Conservation (phyloP, 2,888 invertebrate species). For the Folsomia manolachei region DNA sequence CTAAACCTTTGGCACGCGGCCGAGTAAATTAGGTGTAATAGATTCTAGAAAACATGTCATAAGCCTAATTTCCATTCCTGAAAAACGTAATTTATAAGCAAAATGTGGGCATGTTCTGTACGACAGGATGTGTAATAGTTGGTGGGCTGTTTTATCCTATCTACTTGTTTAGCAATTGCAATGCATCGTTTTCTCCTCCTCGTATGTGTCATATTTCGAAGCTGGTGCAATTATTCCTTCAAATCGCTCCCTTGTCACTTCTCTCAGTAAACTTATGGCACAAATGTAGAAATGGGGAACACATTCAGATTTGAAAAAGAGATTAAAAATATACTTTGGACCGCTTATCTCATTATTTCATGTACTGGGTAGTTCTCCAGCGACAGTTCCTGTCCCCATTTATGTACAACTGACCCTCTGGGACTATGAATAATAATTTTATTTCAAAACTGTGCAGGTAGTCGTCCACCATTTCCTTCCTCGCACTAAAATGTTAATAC, state of each 20-base stretch:
- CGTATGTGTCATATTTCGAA: background rate
- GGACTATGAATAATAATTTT: constrained; percentile 15
- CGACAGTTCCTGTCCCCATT: background rate
- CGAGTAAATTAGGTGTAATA: constrained; percentile 40
- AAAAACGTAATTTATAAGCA: constrained; percentile 15
- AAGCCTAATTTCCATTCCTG: constrained; percentile 44
- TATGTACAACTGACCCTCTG: background rate
- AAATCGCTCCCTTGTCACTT: background rate
- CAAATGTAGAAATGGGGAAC: background rate
- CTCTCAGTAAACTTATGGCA: background rate
- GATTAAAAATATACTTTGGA: background rate
- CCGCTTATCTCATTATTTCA: background rate
- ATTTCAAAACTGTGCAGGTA: background rate
- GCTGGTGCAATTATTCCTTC: background rate
- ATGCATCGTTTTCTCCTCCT: too few relatives aligned
- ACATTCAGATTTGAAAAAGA: constrained; percentile 8
- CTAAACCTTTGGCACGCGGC: constrained; percentile 12
- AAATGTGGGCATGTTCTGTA: background rate
- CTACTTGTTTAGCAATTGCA: background rate
- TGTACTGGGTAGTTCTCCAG: background rate
- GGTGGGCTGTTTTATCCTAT: background rate
- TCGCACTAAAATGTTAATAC: too few relatives aligned
- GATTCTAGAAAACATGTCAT: constrained; percentile 46
- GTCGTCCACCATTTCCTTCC: background rate
- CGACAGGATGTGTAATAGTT: constrained; percentile 1